These are phyloP conservation scores for Ramphastos sulfuratus DNA, from an alignment of 2,113 vertebrate genomes.

Conservation along the genomic window DNA sequence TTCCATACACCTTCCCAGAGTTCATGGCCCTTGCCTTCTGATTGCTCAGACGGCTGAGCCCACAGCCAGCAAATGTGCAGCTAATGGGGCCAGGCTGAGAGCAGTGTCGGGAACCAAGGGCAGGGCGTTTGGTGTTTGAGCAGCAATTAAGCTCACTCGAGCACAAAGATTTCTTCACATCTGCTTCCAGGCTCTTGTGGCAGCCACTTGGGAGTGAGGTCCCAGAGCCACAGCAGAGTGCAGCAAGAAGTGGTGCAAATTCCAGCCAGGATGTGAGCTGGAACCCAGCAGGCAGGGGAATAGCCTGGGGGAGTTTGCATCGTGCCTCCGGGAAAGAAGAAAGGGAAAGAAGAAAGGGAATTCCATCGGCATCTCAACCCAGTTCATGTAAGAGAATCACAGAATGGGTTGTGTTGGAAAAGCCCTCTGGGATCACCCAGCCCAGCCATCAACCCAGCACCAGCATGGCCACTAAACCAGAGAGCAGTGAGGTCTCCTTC, in stretches of 20 bases:
- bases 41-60: slow-evolving; percentile 25
- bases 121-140: slow-evolving; percentile 16
- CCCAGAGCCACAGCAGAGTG: neutral
- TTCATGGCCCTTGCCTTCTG: neutral
- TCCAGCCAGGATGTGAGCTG: neutral
- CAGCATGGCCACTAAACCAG: no score
- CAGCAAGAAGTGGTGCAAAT: neutral
- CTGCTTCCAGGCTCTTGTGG: neutral
- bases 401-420: no score
- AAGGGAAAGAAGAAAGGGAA: neutral
- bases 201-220: neutral
- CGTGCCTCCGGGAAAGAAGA: fast-evolving
- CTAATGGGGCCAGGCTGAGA: slow-evolving; percentile 35
- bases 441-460: no score
- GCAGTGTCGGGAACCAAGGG: slow-evolving; percentile 30
- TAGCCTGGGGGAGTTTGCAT: neutral
- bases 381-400: neutral
- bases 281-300: neutral
- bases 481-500: no score
- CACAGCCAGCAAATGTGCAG: slow-evolving; percentile 28
- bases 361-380: neutral
- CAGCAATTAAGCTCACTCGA: slow-evolving; percentile 22
- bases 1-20: neutral
- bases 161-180: neutral
- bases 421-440: no score